These are phyloP conservation scores for Plecotus auritus DNA, from an alignment of 2,113 vertebrate genomes.

Conservation along the genomic window DNA sequence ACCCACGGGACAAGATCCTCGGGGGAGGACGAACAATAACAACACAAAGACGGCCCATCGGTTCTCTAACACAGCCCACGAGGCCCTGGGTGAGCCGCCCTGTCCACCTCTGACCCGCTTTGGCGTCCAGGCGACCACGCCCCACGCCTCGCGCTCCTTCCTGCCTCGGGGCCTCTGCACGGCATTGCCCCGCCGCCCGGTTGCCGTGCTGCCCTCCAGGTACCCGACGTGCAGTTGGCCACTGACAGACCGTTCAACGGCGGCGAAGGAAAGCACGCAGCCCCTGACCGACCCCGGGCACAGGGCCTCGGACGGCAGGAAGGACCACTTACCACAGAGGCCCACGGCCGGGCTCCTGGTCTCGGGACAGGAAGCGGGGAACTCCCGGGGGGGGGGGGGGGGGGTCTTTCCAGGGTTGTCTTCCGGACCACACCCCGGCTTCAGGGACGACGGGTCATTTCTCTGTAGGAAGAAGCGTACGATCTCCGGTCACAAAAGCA, in stretches of 20 bases:
- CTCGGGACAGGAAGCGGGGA: conserved; percentile 70
- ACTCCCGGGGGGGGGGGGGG: too few relatives aligned
- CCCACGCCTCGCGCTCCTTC: too few relatives aligned
- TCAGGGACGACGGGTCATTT: conserved; percentile 78
- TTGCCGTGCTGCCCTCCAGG: too few relatives aligned
- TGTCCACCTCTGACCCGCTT: too few relatives aligned
- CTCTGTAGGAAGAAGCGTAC: conserved; percentile 73
- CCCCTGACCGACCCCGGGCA: accelerated
- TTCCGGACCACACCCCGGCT: conserved; percentile 63
- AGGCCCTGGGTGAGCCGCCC: too few relatives aligned
- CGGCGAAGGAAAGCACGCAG: not conserved
- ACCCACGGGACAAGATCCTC: too few relatives aligned
- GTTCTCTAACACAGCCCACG: too few relatives aligned
- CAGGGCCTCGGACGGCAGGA: not conserved
- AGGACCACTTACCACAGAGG: conserved; percentile 80
- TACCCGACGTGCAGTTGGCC: accelerated
- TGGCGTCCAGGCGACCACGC: too few relatives aligned
- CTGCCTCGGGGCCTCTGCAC: too few relatives aligned
- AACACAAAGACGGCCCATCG: too few relatives aligned
- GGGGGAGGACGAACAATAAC: too few relatives aligned
- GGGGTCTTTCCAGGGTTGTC: conserved; percentile 74
- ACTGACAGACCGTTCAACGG: accelerated
- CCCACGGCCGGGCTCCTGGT: conserved; percentile 70
- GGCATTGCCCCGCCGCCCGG: too few relatives aligned
- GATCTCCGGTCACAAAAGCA: not conserved